Evolutionary conservation across 2,113 vertebrate genomes (phyloP), one percentile per base, ranked within the genome.

Genomic region (Eulacestoma nigropectus): DNA sequence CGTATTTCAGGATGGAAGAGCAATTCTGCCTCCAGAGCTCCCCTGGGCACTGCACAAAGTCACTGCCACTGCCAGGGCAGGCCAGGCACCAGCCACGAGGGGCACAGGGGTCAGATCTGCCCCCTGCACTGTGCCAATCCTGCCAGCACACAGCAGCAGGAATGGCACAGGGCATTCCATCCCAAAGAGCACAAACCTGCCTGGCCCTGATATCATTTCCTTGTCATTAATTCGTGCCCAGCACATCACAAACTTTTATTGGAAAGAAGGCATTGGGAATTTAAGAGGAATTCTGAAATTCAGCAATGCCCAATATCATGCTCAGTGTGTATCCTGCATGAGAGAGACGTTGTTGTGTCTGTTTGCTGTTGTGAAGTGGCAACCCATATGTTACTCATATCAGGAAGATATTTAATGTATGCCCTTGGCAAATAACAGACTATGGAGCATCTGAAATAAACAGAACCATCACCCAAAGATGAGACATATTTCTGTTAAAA

Each of bases 371-470:
- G 10, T 41, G 81, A 91, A 91, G 57, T 76, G 78, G 62, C 50
- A 91, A 85, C 81, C 70, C 94, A 93, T 85, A 94, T 95, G 94
- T 87, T 91, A 65, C 65, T 84, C 81, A 55, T 52, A 85, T 94
- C 69, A 85, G 39, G 37, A 73, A 87, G 50, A 80, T 80, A 91
- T 89, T 89, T 85, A 93, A 96, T 91, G 87, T 83, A 74, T 80
- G 89, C 92, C 93, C 89, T 93, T 73, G 95, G 95, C 92, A 94
- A 92, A 92, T 52, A 94, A 72, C 76, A 94, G 80, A 64, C 47
- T 60, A 59, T 4, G 44, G 72, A 92, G 76, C 57, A 84, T 84
- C 68, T 89, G 73, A 94, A 88, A 92, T 82, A 89, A 95, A 93
- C 62, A 94, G 53, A 94, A 35, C 33, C 15, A 25, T 77, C 69